Evolutionary conservation across 2,888 invertebrate genomes (phyloP).

Genomic region (Pandemis heparana): DNA sequence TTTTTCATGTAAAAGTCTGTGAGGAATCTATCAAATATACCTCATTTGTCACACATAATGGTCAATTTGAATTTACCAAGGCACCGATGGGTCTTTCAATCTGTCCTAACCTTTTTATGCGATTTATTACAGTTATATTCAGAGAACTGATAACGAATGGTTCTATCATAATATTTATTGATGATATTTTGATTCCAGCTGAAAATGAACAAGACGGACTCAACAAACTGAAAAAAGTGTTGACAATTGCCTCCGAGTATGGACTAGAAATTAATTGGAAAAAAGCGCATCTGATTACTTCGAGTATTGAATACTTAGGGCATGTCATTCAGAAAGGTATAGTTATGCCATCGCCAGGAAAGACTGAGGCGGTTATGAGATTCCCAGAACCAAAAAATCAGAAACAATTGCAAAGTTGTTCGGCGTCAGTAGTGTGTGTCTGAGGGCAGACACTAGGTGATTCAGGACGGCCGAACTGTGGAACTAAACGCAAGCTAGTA

Average conservation of each 20-base stretch:
- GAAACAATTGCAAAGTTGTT: conserved; percentile 19
- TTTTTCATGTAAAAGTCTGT: conserved; percentile 58
- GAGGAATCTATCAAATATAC: conserved; percentile 55
- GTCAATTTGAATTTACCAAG: not conserved
- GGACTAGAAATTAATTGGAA: conserved; percentile 25
- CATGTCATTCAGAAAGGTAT: not conserved
- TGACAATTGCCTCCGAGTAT: conserved; percentile 10
- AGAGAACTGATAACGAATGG: conserved; percentile 19
- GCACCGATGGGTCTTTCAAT: conserved; percentile 7
- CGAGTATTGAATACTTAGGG: conserved; percentile 5
- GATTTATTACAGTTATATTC: conserved; percentile 26
- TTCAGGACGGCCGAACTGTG: no score
- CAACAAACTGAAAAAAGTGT: not conserved
- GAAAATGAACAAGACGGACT: conserved; percentile 4
- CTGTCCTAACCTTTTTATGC: conserved; percentile 19
- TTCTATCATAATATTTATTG: conserved; percentile 18
- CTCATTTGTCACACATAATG: conserved; percentile 55
- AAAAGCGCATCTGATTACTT: not conserved
- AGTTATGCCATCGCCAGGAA: conserved; percentile 2
- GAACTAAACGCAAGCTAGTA: no score
- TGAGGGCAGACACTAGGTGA: no score
- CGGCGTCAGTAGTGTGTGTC: no score
- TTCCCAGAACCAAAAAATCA: conserved; percentile 7
- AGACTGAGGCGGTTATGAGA: not conserved
- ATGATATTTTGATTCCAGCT: conserved; percentile 24